Conservation (phyloP, 2,797 vertebrate species). For the Chiropotes sagulatus region DNA sequence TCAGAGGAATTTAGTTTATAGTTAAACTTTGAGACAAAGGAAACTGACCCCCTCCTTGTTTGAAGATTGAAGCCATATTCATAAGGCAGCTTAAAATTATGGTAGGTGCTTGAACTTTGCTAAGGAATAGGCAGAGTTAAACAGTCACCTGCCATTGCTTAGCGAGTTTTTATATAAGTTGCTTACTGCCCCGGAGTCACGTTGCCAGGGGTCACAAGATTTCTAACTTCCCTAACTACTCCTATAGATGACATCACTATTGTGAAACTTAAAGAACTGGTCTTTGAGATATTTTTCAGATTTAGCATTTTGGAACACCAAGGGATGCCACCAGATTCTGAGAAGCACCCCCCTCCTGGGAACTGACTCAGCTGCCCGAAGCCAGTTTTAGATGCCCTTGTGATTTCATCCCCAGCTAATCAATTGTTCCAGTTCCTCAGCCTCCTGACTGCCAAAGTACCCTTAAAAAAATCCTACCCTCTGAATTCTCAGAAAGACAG, state of each 20-base stretch:
- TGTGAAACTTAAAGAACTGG: not conserved
- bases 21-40: not conserved
- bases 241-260: not conserved
- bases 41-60: not conserved
- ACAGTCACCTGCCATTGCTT: not conserved
- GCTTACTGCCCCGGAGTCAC: not conserved
- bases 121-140: not conserved
- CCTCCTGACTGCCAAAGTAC: not conserved
- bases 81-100: not conserved
- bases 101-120: not conserved
- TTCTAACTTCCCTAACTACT: not conserved
- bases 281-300: not conserved
- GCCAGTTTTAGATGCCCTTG: not conserved
- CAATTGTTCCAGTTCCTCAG: not conserved
- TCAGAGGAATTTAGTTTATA: not conserved
- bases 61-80: not conserved
- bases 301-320: not conserved
- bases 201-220: not conserved
- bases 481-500: not conserved
- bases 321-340: not conserved
- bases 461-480: not conserved
- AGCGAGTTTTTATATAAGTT: not conserved
- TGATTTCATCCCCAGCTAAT: not conserved
- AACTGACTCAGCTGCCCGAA: not conserved
- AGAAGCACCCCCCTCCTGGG: not conserved